A percentile compares a stretch with the other conserved stretches of the same genome.
phyloP scores from a whole-genome alignment of 2,888 invertebrate genomes.

The Mythimna loreyi region DNA sequence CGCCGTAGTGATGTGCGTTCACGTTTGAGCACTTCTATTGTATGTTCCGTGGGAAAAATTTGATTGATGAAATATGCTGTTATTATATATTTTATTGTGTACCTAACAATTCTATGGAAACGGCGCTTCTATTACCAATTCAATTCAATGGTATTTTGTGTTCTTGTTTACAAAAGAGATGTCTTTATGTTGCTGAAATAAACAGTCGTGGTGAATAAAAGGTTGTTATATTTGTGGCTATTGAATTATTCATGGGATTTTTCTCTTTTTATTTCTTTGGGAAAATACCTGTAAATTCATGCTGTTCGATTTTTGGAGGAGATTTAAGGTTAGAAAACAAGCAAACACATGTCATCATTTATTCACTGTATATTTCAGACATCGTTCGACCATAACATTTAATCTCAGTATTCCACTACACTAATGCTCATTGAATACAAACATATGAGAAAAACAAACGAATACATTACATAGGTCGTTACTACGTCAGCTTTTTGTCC shows the following conservation, averaged over 20 bases:
- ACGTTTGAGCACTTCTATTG: constrained; percentile 77
- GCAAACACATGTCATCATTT: not conserved
- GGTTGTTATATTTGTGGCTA: constrained; percentile 15
- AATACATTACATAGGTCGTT: constrained; percentile 53
- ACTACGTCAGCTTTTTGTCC: constrained; percentile 49
- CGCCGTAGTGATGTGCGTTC: constrained; percentile 77
- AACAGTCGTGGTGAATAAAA: constrained; percentile 1
- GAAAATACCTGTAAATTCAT: not conserved
- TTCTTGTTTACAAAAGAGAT: constrained; percentile 22
- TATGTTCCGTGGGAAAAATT: constrained; percentile 66
- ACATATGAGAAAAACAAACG: constrained; percentile 48
- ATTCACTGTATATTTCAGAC: not conserved
- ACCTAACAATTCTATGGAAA: constrained; percentile 36
- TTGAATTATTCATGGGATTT: constrained; percentile 8
- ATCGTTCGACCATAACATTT: constrained; percentile 24
- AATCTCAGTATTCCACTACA: constrained; percentile 32
- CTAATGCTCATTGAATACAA: constrained; percentile 44
- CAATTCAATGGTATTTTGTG: constrained; percentile 11
- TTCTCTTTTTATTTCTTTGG: constrained; percentile 1
- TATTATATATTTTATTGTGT: constrained; percentile 54
- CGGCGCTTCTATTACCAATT: constrained; percentile 27
- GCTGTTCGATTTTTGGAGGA: constrained; percentile 1
- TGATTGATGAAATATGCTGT: constrained; percentile 70
- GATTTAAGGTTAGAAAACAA: too few species aligned
- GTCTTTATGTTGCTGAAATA: constrained; percentile 8